Base-by-base conservation (phyloP, 53 echinoderm and acorn worm species). In the Henricia sp. region DNA sequence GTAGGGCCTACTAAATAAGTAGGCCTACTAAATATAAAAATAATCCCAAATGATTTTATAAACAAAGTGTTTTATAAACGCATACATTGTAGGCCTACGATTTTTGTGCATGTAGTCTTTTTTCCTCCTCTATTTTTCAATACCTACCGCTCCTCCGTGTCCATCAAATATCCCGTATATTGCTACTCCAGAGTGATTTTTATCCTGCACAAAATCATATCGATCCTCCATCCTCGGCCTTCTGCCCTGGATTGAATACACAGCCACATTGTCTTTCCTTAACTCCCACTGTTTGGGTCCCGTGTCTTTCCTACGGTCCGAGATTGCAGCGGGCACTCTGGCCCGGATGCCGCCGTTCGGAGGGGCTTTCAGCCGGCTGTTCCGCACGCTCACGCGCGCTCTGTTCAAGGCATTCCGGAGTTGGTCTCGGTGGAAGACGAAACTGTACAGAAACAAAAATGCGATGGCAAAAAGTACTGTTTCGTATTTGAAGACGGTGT, bases 121-220 rank as follows among this genome's bases (percentile, higher is more conserved):
- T n/a, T n/a, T n/a, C n/a, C n/a, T n/a, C n/a, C n/a, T n/a, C n/a
- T n/a, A n/a, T n/a, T n/a, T n/a, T n/a, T n/a, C n/a, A n/a, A 20
- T 40, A 70, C 83, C 28, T 90, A 96, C 96, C 90, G 89, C 84
- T 85, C 96, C 96, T 30, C 96, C 96, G 57, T 96, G 96, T 0
- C 96, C 96, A 85, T 96, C 96, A 87, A 91, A 96, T 41, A 96
- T 90, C 2, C 96, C 93, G 51, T 77, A 96, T 40, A 96, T 67
- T 2, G 86, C 73, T 12, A 96, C 54, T n/a, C 89, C 92, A 35
- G 92, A 85, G 42, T 89, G 26, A 74, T 87, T 83, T 52, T 83
- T 60, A 55, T 89, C 94, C 11, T 92, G 87, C 28, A 85, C 94
- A 25, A 89, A 89, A 87, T 96, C 94, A 67, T 89, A 96, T 19